A percentile compares a stretch with the other conserved stretches of the same genome.
These are phyloP conservation scores for Cantharis nigra DNA, from an alignment of 2,888 invertebrate genomes.

Conservation along the genomic window DNA sequence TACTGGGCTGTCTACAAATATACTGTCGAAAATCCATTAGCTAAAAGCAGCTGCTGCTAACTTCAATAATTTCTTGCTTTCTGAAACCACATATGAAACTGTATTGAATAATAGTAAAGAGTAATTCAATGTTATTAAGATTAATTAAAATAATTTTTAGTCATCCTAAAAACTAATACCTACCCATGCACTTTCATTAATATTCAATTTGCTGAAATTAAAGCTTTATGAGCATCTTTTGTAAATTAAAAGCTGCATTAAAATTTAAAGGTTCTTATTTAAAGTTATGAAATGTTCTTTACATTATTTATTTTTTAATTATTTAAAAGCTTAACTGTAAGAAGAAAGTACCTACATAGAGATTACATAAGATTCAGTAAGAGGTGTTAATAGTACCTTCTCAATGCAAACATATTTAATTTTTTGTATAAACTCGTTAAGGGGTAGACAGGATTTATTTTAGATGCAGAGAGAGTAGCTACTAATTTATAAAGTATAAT, in stretches of 20 bases:
- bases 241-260: slow-evolving; percentile 39
- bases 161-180: background rate
- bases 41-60: slow-evolving; percentile 1
- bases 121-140: background rate
- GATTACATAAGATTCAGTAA: slow-evolving; percentile 25
- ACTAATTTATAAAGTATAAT: too few species aligned
- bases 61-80: background rate
- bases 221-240: slow-evolving; percentile 37
- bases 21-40: slow-evolving; percentile 6
- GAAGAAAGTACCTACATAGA: slow-evolving; percentile 20
- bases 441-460: too few species aligned
- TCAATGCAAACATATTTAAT: background rate
- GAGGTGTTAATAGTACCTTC: slow-evolving; percentile 22
- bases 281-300: slow-evolving; percentile 35
- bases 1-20: background rate
- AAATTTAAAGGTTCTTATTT: slow-evolving; percentile 40
- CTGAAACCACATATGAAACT: background rate
- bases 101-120: background rate
- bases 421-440: background rate
- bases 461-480: too few species aligned
- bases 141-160: background rate
- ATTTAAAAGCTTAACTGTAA: slow-evolving; percentile 35
- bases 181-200: background rate
- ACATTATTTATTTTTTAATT: slow-evolving; percentile 38
- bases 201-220: background rate